Conservation (phyloP, 2,888 invertebrate genomes). For the Ornithoptera alexandrae region DNA sequence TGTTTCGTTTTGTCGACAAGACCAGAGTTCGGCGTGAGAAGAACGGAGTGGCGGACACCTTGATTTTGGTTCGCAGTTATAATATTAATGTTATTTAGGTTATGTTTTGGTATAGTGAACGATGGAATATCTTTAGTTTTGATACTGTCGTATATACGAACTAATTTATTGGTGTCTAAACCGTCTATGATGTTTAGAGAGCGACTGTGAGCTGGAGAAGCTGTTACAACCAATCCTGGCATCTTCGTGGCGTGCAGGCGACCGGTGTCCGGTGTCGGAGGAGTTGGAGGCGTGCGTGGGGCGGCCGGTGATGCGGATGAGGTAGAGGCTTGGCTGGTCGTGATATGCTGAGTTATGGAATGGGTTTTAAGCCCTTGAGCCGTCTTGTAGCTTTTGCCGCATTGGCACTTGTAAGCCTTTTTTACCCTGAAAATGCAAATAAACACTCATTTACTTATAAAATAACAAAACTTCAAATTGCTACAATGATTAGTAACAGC, state of each 20-base stretch:
- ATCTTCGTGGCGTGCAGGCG: slow-evolving; percentile 42
- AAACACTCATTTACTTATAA: not conserved
- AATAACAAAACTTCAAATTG: not conserved
- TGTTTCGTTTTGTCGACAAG: slow-evolving; percentile 56
- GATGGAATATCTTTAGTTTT: slow-evolving; percentile 63
- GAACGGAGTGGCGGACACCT: slow-evolving; percentile 51
- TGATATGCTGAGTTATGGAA: slow-evolving; percentile 66
- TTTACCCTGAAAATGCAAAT: slow-evolving; percentile 81
- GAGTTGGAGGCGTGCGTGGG: slow-evolving; percentile 31
- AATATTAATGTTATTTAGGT: slow-evolving; percentile 53
- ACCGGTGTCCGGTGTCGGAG: slow-evolving; percentile 29
- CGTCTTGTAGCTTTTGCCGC: slow-evolving; percentile 92
- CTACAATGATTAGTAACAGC: not conserved
- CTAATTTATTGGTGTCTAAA: slow-evolving; percentile 61
- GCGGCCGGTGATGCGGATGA: slow-evolving; percentile 32
- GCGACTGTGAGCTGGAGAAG: slow-evolving; percentile 55
- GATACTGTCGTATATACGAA: slow-evolving; percentile 68
- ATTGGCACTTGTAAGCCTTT: slow-evolving; percentile 90
- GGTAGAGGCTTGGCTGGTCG: slow-evolving; percentile 38
- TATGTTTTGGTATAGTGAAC: slow-evolving; percentile 69
- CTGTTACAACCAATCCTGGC: slow-evolving; percentile 68
- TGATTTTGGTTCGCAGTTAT: slow-evolving; percentile 44
- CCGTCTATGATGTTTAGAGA: slow-evolving; percentile 49
- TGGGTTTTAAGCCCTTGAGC: slow-evolving; percentile 88
- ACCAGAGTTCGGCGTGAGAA: slow-evolving; percentile 70